These are phyloP conservation scores for Lophius piscatorius DNA, from an alignment of 2,113 vertebrate species.

Conservation along the genomic window DNA sequence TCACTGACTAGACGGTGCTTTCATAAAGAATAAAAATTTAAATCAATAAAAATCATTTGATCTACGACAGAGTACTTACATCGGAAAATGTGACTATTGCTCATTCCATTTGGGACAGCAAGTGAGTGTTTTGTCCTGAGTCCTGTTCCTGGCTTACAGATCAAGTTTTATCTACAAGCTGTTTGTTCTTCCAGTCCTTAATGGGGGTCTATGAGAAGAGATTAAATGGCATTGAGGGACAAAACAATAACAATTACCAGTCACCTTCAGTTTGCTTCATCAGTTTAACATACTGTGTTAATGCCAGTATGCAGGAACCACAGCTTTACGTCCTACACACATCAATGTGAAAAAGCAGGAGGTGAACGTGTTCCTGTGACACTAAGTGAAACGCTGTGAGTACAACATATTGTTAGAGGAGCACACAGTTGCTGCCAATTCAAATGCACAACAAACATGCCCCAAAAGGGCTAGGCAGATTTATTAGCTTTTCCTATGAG, in stretches of 20 bases:
- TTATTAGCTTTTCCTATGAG: slow-evolving; percentile 46
- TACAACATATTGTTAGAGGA: slow-evolving; percentile 8
- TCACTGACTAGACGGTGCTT: too few species aligned
- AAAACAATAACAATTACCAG: slow-evolving; percentile 81
- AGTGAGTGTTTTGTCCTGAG: slow-evolving; percentile 67
- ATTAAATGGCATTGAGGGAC: slow-evolving; percentile 77
- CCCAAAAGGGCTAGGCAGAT: slow-evolving; percentile 32
- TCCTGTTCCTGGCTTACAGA: slow-evolving; percentile 72
- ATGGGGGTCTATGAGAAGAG: slow-evolving; percentile 79
- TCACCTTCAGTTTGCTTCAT: slow-evolving; percentile 76
- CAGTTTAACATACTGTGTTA: slow-evolving; percentile 55
- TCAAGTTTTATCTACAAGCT: slow-evolving; percentile 75
- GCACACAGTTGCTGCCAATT: slow-evolving; percentile 16
- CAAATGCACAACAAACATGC: slow-evolving; percentile 34
- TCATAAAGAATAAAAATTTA: too few species aligned
- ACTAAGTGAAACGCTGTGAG: neutral
- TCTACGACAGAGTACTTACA: slow-evolving; percentile 27
- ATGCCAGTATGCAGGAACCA: slow-evolving; percentile 45
- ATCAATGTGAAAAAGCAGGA: slow-evolving; percentile 18
- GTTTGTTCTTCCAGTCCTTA: slow-evolving; percentile 71
- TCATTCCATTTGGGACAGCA: slow-evolving; percentile 44
- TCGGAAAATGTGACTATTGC: slow-evolving; percentile 54
- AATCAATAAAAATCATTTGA: too few species aligned
- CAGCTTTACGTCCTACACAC: slow-evolving; percentile 10
- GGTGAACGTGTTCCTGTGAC: neutral